phyloP scores from a whole-genome alignment of 2,113 vertebrate species.

The Syrrhaptes paradoxus region DNA sequence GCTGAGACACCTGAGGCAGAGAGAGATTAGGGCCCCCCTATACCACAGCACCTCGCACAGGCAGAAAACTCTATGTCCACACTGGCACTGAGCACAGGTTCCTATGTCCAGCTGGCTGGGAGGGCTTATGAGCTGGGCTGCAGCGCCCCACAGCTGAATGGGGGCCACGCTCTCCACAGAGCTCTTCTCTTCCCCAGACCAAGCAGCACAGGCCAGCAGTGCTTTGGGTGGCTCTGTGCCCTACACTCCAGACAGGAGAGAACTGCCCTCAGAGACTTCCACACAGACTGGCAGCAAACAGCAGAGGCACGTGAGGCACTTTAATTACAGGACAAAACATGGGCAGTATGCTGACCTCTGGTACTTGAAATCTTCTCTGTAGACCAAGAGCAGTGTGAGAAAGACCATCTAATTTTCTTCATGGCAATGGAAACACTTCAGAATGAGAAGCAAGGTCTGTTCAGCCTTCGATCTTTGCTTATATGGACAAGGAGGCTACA shows the following conservation, averaged over 20 bases:
- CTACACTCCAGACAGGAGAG: background rate
- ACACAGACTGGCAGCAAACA: background rate
- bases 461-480: background rate
- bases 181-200: background rate
- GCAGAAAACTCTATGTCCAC: background rate
- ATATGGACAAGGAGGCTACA: background rate
- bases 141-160: background rate
- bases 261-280: background rate
- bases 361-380: background rate
- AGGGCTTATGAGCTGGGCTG: background rate
- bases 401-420: background rate
- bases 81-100: background rate
- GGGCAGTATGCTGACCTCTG: background rate
- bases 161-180: too few species aligned
- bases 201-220: background rate
- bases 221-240: background rate
- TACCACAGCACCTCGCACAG: background rate
- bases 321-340: background rate
- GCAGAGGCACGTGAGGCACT: background rate
- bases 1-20: background rate
- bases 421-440: background rate
- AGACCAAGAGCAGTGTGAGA: background rate
- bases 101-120: background rate
- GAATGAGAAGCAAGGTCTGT: background rate
- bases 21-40: background rate